Evolutionary conservation across 2,888 invertebrate species (phyloP).

Genomic region (Euplagia quadripunctaria): DNA sequence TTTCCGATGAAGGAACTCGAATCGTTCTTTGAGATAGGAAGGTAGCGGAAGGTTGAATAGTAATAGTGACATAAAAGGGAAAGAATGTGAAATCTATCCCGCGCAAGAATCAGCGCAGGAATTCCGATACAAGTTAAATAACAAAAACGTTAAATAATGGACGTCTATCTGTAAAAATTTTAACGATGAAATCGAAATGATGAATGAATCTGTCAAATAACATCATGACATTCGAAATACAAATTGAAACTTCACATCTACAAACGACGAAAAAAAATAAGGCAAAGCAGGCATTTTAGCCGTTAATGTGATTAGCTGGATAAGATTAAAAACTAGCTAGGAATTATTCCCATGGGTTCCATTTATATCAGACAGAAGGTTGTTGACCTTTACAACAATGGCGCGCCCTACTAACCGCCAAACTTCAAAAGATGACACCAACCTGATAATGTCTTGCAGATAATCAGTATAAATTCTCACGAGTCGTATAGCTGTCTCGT

Average conservation of each 20-base stretch:
- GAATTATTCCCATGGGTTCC: background rate
- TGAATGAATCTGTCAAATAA: background rate
- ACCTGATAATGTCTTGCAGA: constrained; percentile 1
- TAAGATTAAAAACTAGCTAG: background rate
- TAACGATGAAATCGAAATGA: background rate
- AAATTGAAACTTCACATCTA: background rate
- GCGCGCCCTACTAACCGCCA: constrained; percentile 9
- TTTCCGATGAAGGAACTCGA: too few relatives aligned
- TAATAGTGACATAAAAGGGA: too few relatives aligned
- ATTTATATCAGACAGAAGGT: background rate
- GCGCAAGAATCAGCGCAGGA: too few relatives aligned
- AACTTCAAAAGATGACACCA: constrained; percentile 1
- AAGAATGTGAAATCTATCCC: too few relatives aligned
- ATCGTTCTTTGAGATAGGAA: too few relatives aligned
- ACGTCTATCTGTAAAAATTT: too few relatives aligned
- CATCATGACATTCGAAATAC: background rate
- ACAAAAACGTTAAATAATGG: too few relatives aligned
- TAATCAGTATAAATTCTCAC: constrained; percentile 18
- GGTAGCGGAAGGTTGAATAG: too few relatives aligned
- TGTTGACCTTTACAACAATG: constrained; percentile 4
- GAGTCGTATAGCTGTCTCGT: constrained; percentile 2
- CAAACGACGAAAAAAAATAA: background rate
- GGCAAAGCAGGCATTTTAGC: background rate
- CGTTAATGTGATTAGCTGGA: background rate
- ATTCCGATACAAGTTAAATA: too few relatives aligned